Base-by-base conservation (phyloP, 92 coral and sea anemone species). In the Ricordea florida region DNA sequence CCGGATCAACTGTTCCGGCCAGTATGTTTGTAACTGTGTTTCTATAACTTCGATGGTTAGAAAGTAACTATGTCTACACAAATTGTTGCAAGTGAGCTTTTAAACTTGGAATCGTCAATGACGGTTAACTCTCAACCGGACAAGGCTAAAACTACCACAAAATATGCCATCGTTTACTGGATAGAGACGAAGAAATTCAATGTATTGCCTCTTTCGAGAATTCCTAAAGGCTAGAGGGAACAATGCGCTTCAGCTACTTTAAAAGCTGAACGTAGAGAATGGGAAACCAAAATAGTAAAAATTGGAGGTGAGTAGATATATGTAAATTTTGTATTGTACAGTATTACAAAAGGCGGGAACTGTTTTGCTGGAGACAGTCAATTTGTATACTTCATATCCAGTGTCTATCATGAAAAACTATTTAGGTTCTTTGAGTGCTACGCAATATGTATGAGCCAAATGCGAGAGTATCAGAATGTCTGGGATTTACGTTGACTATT, bases 121-220 rank as follows among this genome's bases (percentile, higher is more conserved):
- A 16, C 35, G 47, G 24, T 45, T n/a, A n/a, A n/a, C n/a, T n/a
- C n/a, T n/a, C n/a, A n/a, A n/a, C n/a, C n/a, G n/a, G n/a, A 16
- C 14, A 61, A 24, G 57, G 40, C 11, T 7, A 65, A 27, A 65
- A 38, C 15, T 1, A 5, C 21, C 6, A 10, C 55, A n/a, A 51
- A 70, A 23, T 70, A 70, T 69, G 62, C 57, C 74, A 66, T 66
- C 28, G 57, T 69, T 20, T 69, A 69, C 77, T 69, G 77, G 77
- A 49, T 34, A 27, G 43, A 51, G 62, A 69, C 52, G 24, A 52
- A 50, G 41, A 47, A 69, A 65, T 70, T 37, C 13, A 70, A 70
- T 51, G 66, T 70, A 29, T 51, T 70, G 78, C 66, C 66, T 8
- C 78, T 70, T 0, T 70, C 78, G 4, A 70, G 24, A 27, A 70